Evolutionary conservation across 1,140 invertebrate genomes (phyloP).

Genomic region (Penaeus indicus): DNA sequence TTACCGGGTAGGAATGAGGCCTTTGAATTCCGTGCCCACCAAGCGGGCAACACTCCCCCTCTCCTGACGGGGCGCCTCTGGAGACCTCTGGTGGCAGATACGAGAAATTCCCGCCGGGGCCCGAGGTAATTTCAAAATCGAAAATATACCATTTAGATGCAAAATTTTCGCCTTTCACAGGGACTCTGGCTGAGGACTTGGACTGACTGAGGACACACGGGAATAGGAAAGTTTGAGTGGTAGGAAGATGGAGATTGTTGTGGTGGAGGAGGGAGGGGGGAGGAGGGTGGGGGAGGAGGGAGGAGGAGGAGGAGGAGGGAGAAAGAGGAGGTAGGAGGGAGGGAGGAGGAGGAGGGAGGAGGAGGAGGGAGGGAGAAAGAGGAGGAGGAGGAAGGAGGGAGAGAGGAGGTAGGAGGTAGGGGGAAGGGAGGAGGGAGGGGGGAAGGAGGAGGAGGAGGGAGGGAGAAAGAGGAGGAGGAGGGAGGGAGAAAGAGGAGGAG

Average conservation of each 20-base stretch:
- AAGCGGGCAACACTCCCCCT: conserved; percentile 24
- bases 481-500: too few relatives aligned
- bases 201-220: conserved; percentile 56
- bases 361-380: neutral
- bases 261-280: neutral
- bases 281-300: neutral
- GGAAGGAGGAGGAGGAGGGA: too few relatives aligned
- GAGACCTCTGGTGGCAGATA: conserved; percentile 45
- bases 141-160: conserved; percentile 65
- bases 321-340: neutral
- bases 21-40: neutral
- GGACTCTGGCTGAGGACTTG: conserved; percentile 56
- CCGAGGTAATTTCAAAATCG: conserved; percentile 63
- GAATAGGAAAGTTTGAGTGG: conserved; percentile 60
- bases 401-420: neutral
- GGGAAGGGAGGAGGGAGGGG: neutral
- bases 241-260: conserved; percentile 44
- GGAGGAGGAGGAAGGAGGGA: neutral
- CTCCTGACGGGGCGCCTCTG: conserved; percentile 6
- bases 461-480: too few relatives aligned
- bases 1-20: neutral
- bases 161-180: conserved; percentile 63
- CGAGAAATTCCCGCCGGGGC: conserved; percentile 38
- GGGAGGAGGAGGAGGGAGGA: neutral
- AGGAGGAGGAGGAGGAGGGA: neutral